These are phyloP conservation scores for Aphelenchoides fujianensis DNA, from an alignment of 1,140 invertebrate species.

Conservation along the genomic window DNA sequence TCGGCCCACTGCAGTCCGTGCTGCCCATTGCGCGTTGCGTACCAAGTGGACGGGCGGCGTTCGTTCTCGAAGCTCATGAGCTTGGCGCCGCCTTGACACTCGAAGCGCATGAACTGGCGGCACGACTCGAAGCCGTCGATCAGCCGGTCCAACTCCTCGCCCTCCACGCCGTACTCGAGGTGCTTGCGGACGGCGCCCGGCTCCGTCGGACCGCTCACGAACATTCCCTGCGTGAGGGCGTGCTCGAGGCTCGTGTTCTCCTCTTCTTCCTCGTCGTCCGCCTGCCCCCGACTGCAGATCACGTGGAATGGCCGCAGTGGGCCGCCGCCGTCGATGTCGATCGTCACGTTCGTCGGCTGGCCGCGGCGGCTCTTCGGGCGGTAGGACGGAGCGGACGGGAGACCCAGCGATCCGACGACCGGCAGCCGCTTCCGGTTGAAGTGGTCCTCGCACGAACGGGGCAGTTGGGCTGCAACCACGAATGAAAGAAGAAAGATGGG, in stretches of 20 bases:
- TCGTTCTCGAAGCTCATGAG: conserved; percentile 58
- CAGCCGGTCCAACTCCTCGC: conserved; percentile 45
- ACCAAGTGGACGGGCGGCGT: conserved; percentile 57
- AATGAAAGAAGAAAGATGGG: conserved; percentile 14
- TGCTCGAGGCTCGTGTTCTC: conserved; percentile 45
- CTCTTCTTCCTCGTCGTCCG: conserved; percentile 10
- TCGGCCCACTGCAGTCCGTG: conserved; percentile 59
- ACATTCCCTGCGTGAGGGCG: conserved; percentile 42
- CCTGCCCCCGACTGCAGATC: conserved; percentile 68
- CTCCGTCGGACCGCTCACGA: conserved; percentile 52
- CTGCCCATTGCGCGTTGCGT: conserved; percentile 59
- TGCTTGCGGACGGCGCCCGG: conserved; percentile 51
- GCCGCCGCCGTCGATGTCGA: conserved; percentile 94
- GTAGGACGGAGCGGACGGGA: not conserved
- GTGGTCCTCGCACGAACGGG: conserved; percentile 83
- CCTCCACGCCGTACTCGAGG: conserved; percentile 45
- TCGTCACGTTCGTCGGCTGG: conserved; percentile 60
- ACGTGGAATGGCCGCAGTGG: conserved; percentile 84
- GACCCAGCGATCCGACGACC: not conserved
- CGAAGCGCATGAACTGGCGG: conserved; percentile 54
- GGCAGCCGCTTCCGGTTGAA: conserved; percentile 62
- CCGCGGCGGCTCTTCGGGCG: not conserved
- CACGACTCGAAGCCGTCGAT: conserved; percentile 56
- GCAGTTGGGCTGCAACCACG: conserved; percentile 63
- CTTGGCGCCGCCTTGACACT: conserved; percentile 50